Base-by-base conservation (phyloP, 2,113 vertebrate species). In the Corvus hawaiiensis region DNA sequence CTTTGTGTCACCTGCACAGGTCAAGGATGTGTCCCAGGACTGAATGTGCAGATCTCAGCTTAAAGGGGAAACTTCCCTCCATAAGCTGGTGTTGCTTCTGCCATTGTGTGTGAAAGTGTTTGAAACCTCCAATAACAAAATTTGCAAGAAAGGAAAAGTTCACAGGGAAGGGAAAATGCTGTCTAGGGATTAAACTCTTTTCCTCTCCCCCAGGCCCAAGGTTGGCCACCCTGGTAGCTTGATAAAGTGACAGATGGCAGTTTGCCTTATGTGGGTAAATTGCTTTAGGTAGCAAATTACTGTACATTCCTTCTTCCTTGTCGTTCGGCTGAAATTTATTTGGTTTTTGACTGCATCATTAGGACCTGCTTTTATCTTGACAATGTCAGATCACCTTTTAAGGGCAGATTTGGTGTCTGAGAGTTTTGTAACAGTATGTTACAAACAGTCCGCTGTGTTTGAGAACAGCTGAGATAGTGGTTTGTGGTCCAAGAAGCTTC, bases 391-490 rank as follows among this genome's bases (percentile, higher is more conserved):
- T 83, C 32, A 58, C 58, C 54, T 93, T 86, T 54, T 68, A 76
- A 76, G 63, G 87, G 24, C 43, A 41, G 11, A 62, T 88, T 64
- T 67, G 48, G 26, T 35, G 46, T 64, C 41, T 51, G 30, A 11
- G 27, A 22, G 27, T 24, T 91, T 69, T 71, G 6, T 44, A 41
- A 32, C 18, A 27, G 67, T 32, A 19, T 3, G 0, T 54, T 87
- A 27, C 1, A 54, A 55, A 82, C 39, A 18, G 56, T 68, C 21
- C 33, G 1, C 13, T 46, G 54, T n/a, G 14, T 79, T 83, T 59
- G 58, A 76, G 54, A 72, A 51, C n/a, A 71, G 37, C 39, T 82
- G 66, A 2, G 2, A 4, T 18, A 35, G 27, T 0, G 0, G 39
- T 30, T 13, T 76, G 15, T 61, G 24, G 10, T 68, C 14, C 37